Percentiles rank a stretch among this genome's conserved stretches.
Conservation (phyloP, 92 coral and sea anemone species). For the Zoanthus gigantus region DNA sequence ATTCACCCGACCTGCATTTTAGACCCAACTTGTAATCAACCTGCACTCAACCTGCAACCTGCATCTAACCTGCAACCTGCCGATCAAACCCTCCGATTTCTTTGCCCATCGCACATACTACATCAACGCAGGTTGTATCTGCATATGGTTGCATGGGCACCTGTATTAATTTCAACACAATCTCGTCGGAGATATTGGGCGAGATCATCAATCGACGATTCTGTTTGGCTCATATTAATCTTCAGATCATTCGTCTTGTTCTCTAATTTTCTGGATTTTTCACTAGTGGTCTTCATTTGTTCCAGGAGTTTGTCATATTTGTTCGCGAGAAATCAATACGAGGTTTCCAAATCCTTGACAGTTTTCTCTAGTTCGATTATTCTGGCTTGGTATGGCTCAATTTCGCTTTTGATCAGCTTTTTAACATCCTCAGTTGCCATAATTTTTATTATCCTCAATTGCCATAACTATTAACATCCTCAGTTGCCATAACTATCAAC, state of each 20-base stretch:
- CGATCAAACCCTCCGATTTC: neutral
- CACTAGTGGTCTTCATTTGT: neutral
- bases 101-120: conserved; percentile 12
- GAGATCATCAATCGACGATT: conserved; percentile 9
- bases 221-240: conserved; percentile 1
- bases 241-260: neutral
- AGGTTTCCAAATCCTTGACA: conserved; percentile 3
- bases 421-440: neutral
- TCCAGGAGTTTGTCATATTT: conserved; percentile 12
- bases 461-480: too few relatives aligned
- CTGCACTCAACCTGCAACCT: too few relatives aligned
- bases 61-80: neutral
- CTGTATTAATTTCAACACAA: conserved; percentile 3
- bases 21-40: too few relatives aligned
- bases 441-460: too few relatives aligned
- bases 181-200: conserved; percentile 16
- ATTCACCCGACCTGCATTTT: too few relatives aligned
- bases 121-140: conserved; percentile 10
- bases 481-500: too few relatives aligned
- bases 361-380: neutral
- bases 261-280: neutral
- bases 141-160: neutral
- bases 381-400: conserved; percentile 16
- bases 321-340: neutral
- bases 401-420: neutral